Evolutionary conservation across 2,797 vertebrate genomes (phyloP), one percentile per base, ranked within the genome.

Genomic region (Propithecus deckenii): DNA sequence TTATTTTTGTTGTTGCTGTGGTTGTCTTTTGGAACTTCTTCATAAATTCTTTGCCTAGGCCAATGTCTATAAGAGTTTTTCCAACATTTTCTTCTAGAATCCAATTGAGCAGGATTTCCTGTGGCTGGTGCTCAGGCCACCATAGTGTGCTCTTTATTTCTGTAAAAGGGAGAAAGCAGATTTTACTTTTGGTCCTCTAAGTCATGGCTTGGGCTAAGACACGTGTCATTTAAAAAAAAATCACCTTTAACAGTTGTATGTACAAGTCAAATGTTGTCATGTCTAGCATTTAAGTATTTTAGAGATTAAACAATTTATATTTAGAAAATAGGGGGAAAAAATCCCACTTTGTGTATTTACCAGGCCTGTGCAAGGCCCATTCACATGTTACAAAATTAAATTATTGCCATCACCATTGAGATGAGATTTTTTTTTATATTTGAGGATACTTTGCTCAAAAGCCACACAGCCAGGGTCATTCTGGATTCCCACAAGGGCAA

Each of bases 81-180:
- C 57, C 57, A 59, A 12, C 25, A 10, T 59, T 7, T 28, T 59
- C 25, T 59, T 59, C 32, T 69, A 67, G 65, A 71, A 43, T 10
- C 7, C 25, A 75, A 10, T 12, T 61, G 28, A 92, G 28, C 30
- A n/a, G 17, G 32, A 18, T 5, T 4, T 13, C 18, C 57, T 55
- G 63, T 2, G 7, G 38, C 48, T 7, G 6, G 30, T 2, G 12
- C 2, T n/a, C 28, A 14, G 2, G 22, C 11, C 17, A 14, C 28
- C n/a, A 2, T 3, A 9, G 2, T 1, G 0, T 13, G 10, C 46
- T 93, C 12, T 12, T 0, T 22, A 7, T 35, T 72, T 55, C 71
- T 57, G 23, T 6, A 59, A 72, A 52, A 89, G 61, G 52, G 20
- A 79, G 63, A 38, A 71, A 71, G 14, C 0, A 0, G 6, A 76